A percentile compares a stretch with the other conserved stretches of the same genome.
phyloP scores from a whole-genome alignment of 2,113 vertebrate species.

The Podarcis raffonei region DNA sequence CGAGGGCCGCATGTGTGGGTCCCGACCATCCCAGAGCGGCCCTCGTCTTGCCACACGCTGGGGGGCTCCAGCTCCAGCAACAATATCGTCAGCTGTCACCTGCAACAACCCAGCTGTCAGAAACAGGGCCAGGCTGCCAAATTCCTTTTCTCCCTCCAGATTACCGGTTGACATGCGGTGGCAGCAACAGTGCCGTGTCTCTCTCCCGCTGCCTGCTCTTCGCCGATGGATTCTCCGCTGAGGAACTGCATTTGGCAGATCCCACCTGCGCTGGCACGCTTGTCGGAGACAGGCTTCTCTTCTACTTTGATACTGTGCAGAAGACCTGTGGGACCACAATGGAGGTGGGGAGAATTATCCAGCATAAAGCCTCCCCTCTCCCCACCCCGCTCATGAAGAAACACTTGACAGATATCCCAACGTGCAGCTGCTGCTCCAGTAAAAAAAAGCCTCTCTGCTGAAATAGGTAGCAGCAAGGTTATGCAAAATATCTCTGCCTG shows the following conservation, averaged over 20 bases:
- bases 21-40: background rate
- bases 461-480: background rate
- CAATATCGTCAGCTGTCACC: background rate
- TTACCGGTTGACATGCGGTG: slow-evolving; percentile 52
- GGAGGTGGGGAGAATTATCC: slow-evolving; percentile 42
- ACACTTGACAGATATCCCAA: background rate
- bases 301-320: slow-evolving; percentile 64
- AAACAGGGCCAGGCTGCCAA: background rate
- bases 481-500: background rate
- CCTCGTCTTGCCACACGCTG: background rate
- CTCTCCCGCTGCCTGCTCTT: slow-evolving; percentile 75
- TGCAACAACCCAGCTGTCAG: background rate
- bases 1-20: background rate
- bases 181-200: slow-evolving; percentile 61
- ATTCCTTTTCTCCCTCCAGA: slow-evolving; percentile 43
- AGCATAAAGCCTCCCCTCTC: background rate
- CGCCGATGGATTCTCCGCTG: slow-evolving; percentile 65
- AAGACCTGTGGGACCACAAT: slow-evolving; percentile 67
- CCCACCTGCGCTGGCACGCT: slow-evolving; percentile 62
- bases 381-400: background rate
- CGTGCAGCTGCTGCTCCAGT: background rate
- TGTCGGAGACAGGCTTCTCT: slow-evolving; percentile 57
- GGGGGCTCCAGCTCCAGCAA: background rate
- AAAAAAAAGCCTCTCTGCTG: background rate
- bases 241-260: slow-evolving; percentile 65